These are phyloP conservation scores for Theristicus caerulescens DNA, from an alignment of 2,113 vertebrate species.

Conservation along the genomic window DNA sequence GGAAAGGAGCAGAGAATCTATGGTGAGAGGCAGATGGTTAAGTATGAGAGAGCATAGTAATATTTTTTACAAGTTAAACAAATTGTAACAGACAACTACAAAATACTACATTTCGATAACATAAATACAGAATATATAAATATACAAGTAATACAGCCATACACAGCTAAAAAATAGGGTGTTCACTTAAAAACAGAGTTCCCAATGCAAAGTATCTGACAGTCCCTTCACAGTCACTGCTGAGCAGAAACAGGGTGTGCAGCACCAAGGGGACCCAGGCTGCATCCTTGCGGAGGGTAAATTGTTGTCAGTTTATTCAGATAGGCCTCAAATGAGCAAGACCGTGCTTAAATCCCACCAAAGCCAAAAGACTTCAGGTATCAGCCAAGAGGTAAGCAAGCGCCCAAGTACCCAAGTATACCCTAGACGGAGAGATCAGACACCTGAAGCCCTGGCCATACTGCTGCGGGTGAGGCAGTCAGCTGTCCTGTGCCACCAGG, in stretches of 20 bases:
- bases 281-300: neutral
- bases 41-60: constrained; percentile 65
- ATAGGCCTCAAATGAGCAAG: neutral
- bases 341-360: neutral
- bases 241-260: neutral
- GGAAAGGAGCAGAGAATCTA: constrained; percentile 8
- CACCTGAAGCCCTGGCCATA: rapidly evolving
- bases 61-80: constrained; percentile 78
- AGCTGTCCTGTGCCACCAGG: rapidly evolving
- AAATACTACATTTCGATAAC: constrained; percentile 75
- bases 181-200: constrained; percentile 39
- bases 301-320: neutral
- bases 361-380: neutral
- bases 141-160: constrained; percentile 74
- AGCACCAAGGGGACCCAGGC: neutral
- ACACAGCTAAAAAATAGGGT: constrained; percentile 62
- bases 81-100: constrained; percentile 75
- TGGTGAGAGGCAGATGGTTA: constrained; percentile 60
- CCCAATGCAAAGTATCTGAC: constrained; percentile 8
- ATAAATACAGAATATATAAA: constrained; percentile 79
- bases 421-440: neutral
- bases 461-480: neutral
- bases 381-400: no score
- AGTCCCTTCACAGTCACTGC: constrained; percentile 34
- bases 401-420: neutral